These are phyloP conservation scores for Drosophila kuntzei DNA, from an alignment of 2,888 invertebrate genomes.

Conservation along the genomic window DNA sequence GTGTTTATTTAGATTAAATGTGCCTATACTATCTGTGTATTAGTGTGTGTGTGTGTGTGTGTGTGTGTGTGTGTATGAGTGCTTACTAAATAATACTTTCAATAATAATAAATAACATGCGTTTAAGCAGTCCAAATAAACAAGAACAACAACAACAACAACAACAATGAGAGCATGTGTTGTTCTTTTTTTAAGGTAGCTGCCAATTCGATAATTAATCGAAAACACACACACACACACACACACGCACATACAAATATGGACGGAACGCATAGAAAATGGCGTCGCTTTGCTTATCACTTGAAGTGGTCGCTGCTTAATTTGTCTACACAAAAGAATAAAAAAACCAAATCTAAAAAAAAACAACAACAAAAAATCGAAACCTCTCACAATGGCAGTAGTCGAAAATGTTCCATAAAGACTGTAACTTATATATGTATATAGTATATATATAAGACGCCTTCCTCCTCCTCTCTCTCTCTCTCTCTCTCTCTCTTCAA, in stretches of 20 bases:
- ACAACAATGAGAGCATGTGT: conserved; percentile 6
- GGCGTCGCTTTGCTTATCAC: conserved; percentile 73
- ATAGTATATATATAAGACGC: conserved; percentile 17
- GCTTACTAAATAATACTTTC: conserved; percentile 29
- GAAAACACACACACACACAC: conserved; percentile 41
- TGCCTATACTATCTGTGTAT: conserved; percentile 24
- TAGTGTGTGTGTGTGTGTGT: neutral
- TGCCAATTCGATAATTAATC: conserved; percentile 70
- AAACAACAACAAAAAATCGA: conserved; percentile 7
- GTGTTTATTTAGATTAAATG: conserved; percentile 66
- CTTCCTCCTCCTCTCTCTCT: neutral
- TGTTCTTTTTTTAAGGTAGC: conserved; percentile 44
- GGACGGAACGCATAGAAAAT: conserved; percentile 47
- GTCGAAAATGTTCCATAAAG: conserved; percentile 23
- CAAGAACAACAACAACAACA: conserved; percentile 3
- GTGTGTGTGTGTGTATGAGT: neutral
- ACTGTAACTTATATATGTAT: no score
- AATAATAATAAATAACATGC: conserved; percentile 73
- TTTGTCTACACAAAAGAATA: conserved; percentile 39
- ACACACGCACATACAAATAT: conserved; percentile 9
- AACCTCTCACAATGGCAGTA: conserved; percentile 18
- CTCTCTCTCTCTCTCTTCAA: neutral
- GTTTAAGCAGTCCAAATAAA: conserved; percentile 50
- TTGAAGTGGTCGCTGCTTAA: conserved; percentile 66
- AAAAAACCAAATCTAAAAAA: conserved; percentile 15